Evolutionary conservation across 2,888 invertebrate genomes (phyloP), one percentile per base, ranked within the genome.

Genomic region (Drosophila anomelani): DNA sequence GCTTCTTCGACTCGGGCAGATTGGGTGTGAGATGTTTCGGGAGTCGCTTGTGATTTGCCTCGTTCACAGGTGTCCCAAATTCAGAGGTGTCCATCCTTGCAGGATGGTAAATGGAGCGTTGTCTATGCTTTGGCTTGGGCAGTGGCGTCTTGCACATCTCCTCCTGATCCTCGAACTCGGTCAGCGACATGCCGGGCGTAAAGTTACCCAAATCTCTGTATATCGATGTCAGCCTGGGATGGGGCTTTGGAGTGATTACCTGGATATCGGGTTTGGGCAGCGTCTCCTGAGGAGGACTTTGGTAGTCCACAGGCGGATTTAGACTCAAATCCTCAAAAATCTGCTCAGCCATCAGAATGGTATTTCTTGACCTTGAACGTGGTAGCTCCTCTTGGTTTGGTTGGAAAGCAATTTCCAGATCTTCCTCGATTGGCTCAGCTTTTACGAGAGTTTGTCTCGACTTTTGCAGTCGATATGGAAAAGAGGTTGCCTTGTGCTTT

Each of bases 1-100:
- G 81, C 44, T 87, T 91, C 53, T 91, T 91, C 0, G 90, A 54
- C 5, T 72, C 38, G 5, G 89, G 89, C 12, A 81, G 66, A 47
- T 82, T 77, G 1, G 90, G 91, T 2, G 90, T 90, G 47, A 91
- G 55, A 58, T 88, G 79, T 10, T 23, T 56, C 8, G 79, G 73
- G 26, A 78, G 41, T 2, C 84, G 79, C 29, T 85, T 88, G 7
- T 43, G 29, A 8, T 62, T 47, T 4, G 1, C 6, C 38, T 47
- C 20, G 49, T 49, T 10, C 17, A 9, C 7, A n/a, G 78, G 75
- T 15, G 80, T 78, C 23, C 41, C 71, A 58, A n/a, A 43, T 2
- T 13, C 54, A 0, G 69, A 76, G 1, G 47, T 49, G 8, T 67
- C 47, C 68, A 74, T 46, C 43, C 57, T 55, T 7, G 46, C n/a